Base-by-base conservation (phyloP, 2,113 vertebrate species). In the Paracanthobrama guichenoti region DNA sequence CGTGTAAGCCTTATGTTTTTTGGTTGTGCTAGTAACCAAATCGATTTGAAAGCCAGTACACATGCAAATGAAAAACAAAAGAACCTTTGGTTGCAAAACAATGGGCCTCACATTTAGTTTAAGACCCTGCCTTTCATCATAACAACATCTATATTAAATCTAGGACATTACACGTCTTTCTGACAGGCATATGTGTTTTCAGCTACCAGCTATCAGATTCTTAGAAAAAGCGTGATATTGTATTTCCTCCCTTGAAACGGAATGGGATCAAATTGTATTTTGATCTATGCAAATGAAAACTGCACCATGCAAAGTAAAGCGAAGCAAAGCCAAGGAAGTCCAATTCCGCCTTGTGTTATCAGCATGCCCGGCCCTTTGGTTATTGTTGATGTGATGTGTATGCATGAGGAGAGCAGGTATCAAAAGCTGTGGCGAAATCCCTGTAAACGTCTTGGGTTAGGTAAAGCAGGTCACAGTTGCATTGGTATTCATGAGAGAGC, bases 401-500 rank as follows among this genome's bases (percentile, higher is more conserved):
- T 93, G 91, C 89, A 92, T 93, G 91, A 90, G 80, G 73, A 89
- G 79, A 86, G 39, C 74, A 83, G 85, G 89, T 89, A 87, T 89
- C 88, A 90, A 89, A 87, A 87, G 88, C 84, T 20, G 88, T 77
- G 84, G 86, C 79, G 80, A 87, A 88, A 87, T 86, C 86, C 88
- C 86, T 88, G 75, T 80, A 82, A 86, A 88, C 77, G 83, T 86
- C 88, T 81, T 67, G 86, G 88, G 90, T 91, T 88, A 87, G 86
- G 89, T 88, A 89, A 86, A 91, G 91, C 87, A 88, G 92, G 91
- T 90, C 89, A 89, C 79, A 69, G 84, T 89, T 87, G 88, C 90
- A 92, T 93, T 90, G 88, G 89, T 93, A 93, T 93, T 93, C 91
- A 93, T 92, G 91, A 93, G 92, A 84, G 75, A 86, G 83, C 89